Evolutionary conservation across 2,888 invertebrate genomes (phyloP).

Genomic region (Pollenia griseotomentosa): DNA sequence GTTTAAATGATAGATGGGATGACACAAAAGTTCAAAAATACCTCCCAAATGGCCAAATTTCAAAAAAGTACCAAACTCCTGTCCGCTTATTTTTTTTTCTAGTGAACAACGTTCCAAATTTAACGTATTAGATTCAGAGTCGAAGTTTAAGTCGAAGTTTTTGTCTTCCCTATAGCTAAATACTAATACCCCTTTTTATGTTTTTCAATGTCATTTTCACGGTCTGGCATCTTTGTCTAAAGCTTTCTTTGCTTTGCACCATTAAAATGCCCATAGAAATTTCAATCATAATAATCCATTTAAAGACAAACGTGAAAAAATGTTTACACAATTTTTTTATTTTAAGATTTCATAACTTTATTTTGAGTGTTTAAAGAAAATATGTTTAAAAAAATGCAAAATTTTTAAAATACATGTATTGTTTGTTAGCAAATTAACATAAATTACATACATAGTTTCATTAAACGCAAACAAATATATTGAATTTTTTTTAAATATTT

Average conservation of each 20-base stretch:
- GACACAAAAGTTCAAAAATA: too few species aligned
- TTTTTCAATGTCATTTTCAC: too few species aligned
- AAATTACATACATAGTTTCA: neutral
- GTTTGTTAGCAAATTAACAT: conserved; percentile 12
- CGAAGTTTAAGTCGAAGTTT: too few species aligned
- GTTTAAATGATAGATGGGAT: too few species aligned
- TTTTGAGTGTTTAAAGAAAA: neutral
- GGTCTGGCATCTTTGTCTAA: neutral
- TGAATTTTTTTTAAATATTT: neutral
- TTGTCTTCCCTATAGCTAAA: too few species aligned
- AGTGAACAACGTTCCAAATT: too few species aligned
- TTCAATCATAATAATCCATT: conserved; percentile 3
- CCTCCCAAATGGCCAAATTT: too few species aligned
- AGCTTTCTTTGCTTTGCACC: neutral
- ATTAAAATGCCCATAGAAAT: neutral
- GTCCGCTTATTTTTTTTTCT: too few species aligned
- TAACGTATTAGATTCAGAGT: too few species aligned
- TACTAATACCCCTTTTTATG: too few species aligned
- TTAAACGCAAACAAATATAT: neutral
- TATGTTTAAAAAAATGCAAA: neutral
- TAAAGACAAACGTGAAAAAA: conserved; percentile 45
- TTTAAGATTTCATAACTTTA: conserved; percentile 21
- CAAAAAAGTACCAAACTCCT: too few species aligned
- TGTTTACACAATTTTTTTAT: conserved; percentile 6
- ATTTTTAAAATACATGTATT: neutral